phyloP scores from a whole-genome alignment of 1,140 invertebrate genomes.

The Halictus rubicundus region DNA sequence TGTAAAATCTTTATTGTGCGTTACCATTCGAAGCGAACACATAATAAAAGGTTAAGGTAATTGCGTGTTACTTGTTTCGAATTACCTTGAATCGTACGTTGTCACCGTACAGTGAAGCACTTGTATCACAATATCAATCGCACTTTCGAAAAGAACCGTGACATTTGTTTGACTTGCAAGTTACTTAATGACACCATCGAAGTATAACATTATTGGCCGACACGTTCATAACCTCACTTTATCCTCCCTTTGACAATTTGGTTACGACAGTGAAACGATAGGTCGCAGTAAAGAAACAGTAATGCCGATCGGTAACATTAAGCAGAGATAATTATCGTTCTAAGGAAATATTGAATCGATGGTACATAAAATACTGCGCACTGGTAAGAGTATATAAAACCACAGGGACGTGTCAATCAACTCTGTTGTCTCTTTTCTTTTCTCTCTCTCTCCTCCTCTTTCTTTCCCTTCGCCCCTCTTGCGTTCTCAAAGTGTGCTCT shows the following conservation, averaged over 20 bases:
- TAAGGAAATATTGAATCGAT: not conserved
- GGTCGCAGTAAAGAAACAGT: not conserved
- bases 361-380: slow-evolving; percentile 28
- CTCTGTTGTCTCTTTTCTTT: slow-evolving; percentile 21
- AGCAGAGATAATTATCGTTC: not conserved
- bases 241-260: slow-evolving; percentile 21
- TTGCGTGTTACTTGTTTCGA: not conserved
- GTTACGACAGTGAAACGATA: slow-evolving; percentile 5
- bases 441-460: not conserved
- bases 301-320: not conserved
- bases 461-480: not conserved
- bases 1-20: not conserved
- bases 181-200: slow-evolving; percentile 40
- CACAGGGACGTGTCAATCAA: slow-evolving; percentile 44
- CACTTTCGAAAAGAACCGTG: slow-evolving; percentile 16
- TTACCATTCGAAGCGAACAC: not conserved
- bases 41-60: slow-evolving; percentile 8
- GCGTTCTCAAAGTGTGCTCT: slow-evolving; percentile 1
- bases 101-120: not conserved
- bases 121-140: slow-evolving; percentile 4
- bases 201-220: slow-evolving; percentile 37
- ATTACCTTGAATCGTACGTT: slow-evolving; percentile 32
- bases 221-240: slow-evolving; percentile 54
- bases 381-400: slow-evolving; percentile 12
- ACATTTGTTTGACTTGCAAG: slow-evolving; percentile 22